Conservation (phyloP, 2,113 vertebrate genomes). For the Sciurus niger region DNA sequence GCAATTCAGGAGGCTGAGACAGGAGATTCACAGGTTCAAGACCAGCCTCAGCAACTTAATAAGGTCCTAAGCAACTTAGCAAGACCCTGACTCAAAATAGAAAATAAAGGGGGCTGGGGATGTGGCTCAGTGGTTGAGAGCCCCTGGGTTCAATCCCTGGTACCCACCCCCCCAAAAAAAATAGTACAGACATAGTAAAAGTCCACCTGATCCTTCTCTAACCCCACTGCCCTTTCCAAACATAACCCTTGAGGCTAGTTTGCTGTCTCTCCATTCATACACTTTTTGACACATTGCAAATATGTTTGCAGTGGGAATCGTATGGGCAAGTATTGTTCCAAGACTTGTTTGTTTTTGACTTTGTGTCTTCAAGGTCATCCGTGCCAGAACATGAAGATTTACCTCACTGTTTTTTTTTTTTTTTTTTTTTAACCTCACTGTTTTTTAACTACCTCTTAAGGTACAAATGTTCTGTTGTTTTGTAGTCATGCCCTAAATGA, state of each 20-base stretch:
- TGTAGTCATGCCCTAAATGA: background rate
- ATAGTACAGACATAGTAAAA: background rate
- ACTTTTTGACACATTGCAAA: background rate
- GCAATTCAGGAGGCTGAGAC: too few species aligned
- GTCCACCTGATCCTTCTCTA: background rate
- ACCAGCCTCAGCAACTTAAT: too few species aligned
- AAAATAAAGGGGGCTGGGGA: too few species aligned
- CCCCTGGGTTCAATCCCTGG: too few species aligned
- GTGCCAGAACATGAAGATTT: background rate
- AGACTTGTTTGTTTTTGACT: background rate
- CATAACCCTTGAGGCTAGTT: background rate
- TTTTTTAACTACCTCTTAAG: background rate
- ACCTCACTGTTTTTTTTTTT: slow-evolving; percentile 11
- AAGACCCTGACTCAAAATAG: too few species aligned
- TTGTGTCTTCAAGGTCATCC: background rate
- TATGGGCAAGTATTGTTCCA: background rate
- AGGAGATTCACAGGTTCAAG: too few species aligned
- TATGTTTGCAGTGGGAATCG: background rate
- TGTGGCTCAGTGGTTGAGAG: too few species aligned
- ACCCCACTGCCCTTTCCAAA: background rate
- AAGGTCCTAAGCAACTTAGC: too few species aligned
- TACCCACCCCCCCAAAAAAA: too few species aligned
- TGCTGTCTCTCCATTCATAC: background rate
- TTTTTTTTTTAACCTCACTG: slow-evolving; percentile 4
- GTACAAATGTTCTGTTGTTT: background rate